Conservation (phyloP, 2,797 vertebrate genomes). For the Aeoliscus strigatus region DNA sequence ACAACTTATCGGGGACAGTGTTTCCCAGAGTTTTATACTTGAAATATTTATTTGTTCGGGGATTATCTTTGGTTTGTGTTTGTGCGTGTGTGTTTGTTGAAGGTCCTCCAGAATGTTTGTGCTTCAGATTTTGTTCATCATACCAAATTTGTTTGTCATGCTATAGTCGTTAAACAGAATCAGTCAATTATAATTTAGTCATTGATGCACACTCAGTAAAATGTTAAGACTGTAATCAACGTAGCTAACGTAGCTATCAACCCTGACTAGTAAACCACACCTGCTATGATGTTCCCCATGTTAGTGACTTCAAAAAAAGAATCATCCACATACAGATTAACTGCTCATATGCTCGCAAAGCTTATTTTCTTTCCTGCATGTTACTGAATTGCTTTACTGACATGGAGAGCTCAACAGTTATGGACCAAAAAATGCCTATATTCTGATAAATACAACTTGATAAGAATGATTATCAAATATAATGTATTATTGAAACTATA, state of each 20-base stretch:
- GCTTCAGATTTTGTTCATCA: too few species aligned
- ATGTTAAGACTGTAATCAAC: slow-evolving; percentile 5
- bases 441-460: too few species aligned
- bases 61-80: slow-evolving; percentile 13
- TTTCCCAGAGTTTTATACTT: slow-evolving; percentile 93
- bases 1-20: slow-evolving; percentile 97
- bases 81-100: slow-evolving; percentile 2
- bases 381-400: slow-evolving; percentile 4
- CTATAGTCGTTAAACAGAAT: neutral
- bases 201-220: neutral
- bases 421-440: too few species aligned
- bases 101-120: slow-evolving; percentile 1
- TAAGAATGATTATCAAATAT: too few species aligned
- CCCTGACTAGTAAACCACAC: neutral
- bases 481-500: too few species aligned
- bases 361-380: slow-evolving; percentile 12
- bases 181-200: neutral
- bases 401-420: neutral
- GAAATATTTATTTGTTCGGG: slow-evolving; percentile 51
- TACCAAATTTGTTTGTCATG: neutral
- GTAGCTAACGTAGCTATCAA: neutral
- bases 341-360: neutral
- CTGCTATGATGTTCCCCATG: neutral
- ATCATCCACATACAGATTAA: slow-evolving; percentile 1
- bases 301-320: neutral